phyloP scores from a whole-genome alignment of 2,113 vertebrate genomes.

The Sebastes schlegelii region DNA sequence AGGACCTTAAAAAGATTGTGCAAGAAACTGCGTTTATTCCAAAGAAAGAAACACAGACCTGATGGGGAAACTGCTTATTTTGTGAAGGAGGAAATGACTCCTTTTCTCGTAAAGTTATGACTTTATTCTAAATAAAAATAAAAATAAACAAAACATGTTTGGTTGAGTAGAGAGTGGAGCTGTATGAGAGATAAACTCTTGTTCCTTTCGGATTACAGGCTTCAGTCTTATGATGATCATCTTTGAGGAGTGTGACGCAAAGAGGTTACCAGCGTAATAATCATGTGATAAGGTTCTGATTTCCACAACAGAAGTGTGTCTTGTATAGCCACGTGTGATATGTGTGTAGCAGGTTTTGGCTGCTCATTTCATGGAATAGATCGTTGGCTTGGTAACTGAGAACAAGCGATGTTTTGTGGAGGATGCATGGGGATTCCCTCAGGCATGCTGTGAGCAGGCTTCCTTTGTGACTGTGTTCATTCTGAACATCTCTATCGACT shows the following conservation, averaged over 20 bases:
- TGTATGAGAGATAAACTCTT: conserved; percentile 1
- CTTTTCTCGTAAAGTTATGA: no score
- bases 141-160: neutral
- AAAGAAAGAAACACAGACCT: no score
- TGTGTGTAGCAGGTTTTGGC: neutral
- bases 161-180: neutral
- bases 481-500: neutral
- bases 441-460: conserved; percentile 58
- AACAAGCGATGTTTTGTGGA: conserved; percentile 73
- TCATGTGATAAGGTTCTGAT: conserved; percentile 56
- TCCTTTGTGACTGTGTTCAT: conserved; percentile 46
- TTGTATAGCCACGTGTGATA: conserved; percentile 3
- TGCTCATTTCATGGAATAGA: neutral
- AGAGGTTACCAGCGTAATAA: conserved; percentile 18
- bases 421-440: conserved; percentile 70
- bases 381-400: conserved; percentile 39
- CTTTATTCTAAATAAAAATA: no score
- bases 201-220: conserved; percentile 7
- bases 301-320: conserved; percentile 17
- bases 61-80: no score
- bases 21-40: no score
- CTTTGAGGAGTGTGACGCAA: conserved; percentile 49
- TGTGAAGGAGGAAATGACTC: no score
- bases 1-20: no score
- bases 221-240: conserved; percentile 69